phyloP scores from a whole-genome alignment of 1,140 invertebrate genomes.

The Panulirus ornatus region DNA sequence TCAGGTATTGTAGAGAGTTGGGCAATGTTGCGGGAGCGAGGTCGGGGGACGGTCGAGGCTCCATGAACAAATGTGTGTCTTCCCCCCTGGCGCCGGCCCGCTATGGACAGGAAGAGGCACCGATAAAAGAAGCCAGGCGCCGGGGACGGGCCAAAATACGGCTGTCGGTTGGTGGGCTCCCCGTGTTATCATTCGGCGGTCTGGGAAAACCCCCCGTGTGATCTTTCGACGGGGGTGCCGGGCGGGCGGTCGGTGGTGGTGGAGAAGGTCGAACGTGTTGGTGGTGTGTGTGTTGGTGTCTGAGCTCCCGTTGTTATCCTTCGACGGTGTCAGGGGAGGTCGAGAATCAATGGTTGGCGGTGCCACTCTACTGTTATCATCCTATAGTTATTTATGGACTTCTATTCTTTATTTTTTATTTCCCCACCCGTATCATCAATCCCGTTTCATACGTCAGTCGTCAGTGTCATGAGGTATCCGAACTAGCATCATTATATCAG shows the following conservation, averaged over 20 bases:
- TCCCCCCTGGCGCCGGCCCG: slow-evolving; percentile 61
- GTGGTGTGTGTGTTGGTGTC: no score
- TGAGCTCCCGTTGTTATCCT: no score
- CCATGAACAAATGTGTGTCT: slow-evolving; percentile 46
- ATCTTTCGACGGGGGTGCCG: neutral
- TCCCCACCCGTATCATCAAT: no score
- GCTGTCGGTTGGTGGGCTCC: neutral
- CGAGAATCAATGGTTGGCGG: neutral
- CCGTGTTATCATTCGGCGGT: slow-evolving; percentile 8
- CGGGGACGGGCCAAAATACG: slow-evolving; percentile 51
- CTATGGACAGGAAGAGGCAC: slow-evolving; percentile 63
- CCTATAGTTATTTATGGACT: no score
- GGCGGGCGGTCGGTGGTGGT: neutral
- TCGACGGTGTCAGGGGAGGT: neutral
- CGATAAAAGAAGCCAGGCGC: slow-evolving; percentile 67
- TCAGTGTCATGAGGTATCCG: neutral
- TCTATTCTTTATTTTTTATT: no score
- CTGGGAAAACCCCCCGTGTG: neutral
- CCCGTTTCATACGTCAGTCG: no score
- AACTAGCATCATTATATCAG: neutral
- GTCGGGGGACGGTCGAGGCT: slow-evolving; percentile 40
- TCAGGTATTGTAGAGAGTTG: slow-evolving; percentile 20
- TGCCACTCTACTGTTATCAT: neutral
- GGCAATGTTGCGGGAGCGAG: slow-evolving; percentile 42
- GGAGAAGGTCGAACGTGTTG: no score